These are phyloP conservation scores for Littorina saxatilis DNA, from an alignment of 1,140 invertebrate genomes.

Conservation along the genomic window DNA sequence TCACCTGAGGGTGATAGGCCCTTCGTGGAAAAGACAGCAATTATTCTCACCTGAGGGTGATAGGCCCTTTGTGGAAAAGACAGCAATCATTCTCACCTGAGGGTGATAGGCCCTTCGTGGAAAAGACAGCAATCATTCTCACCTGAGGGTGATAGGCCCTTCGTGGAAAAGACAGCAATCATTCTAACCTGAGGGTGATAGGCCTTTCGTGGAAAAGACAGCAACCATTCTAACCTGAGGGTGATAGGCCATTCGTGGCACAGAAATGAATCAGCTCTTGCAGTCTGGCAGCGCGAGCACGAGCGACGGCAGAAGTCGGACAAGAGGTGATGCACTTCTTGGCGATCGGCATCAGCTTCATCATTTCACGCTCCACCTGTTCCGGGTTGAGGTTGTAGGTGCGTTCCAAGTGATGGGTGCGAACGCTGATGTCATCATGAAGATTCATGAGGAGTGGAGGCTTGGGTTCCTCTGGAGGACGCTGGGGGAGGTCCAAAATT, in stretches of 20 bases:
- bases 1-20: too few relatives aligned
- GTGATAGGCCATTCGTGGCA: slow-evolving; percentile 61
- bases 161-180: too few relatives aligned
- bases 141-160: too few relatives aligned
- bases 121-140: too few relatives aligned
- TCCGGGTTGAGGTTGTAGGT: slow-evolving; percentile 70
- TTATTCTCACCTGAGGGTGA: too few relatives aligned
- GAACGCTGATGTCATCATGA: slow-evolving; percentile 67
- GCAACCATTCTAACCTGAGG: slow-evolving; percentile 70
- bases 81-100: too few relatives aligned
- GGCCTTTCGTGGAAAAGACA: slow-evolving; percentile 56
- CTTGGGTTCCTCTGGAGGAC: slow-evolving; percentile 50
- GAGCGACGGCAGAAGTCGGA: slow-evolving; percentile 55
- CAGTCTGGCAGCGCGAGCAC: slow-evolving; percentile 69
- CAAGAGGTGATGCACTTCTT: slow-evolving; percentile 51
- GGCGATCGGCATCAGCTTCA: slow-evolving; percentile 62
- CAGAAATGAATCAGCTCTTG: slow-evolving; percentile 75
- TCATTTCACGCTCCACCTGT: slow-evolving; percentile 69
- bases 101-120: too few relatives aligned
- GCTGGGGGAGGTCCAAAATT: slow-evolving; percentile 61
- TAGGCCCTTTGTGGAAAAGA: too few relatives aligned
- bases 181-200: slow-evolving; percentile 67
- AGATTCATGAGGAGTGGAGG: slow-evolving; percentile 69
- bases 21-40: too few relatives aligned
- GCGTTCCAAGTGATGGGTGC: slow-evolving; percentile 67